Base-by-base conservation (phyloP, 2,888 invertebrate genomes). In the Caenorhabditis sp. region DNA sequence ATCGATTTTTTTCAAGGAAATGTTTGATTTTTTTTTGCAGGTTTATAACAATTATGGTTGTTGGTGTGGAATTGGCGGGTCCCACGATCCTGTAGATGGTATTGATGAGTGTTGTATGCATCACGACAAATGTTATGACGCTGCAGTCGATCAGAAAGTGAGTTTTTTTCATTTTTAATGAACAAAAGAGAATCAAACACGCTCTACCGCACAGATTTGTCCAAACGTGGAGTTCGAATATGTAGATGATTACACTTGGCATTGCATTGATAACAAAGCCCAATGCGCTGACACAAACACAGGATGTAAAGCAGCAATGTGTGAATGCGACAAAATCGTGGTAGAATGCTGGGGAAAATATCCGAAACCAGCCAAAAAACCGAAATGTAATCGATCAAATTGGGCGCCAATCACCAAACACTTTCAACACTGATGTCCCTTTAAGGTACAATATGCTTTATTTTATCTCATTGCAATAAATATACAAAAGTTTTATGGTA, bases 41-140 rank as follows among this genome's bases (percentile, higher is more conserved):
- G 59, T 70, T 54, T 86, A 86, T 69, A 85, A 86, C 68, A 83
- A 85, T 65, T 86, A 86, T 70, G 86, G 86, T 31, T 82, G 82
- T 56, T 82, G 82, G 82, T 86, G 86, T 62, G 86, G 86, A n/a
- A 67, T 84, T 27, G 86, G 86, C 1, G 86, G 86, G 26, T 68
- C 81, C 12, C 82, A 83, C 54, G 73, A 69, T 27, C 86, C 86
- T 2, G 78, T 87, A 2, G 86, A 86, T 64, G 84, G 77, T 25
- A 86, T 86, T 60, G 86, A 86, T 61, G 74, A 76, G 83, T 85
- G 86, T 52, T 86, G 86, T 68, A 82, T 80, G 77, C 68, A 76
- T 43, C 86, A 87, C 68, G 86, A 87, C 69, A 80, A 87, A 67
- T 86, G 86, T 66, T 86, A 87, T 60, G 86, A 87, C 63, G 70